phyloP scores from a whole-genome alignment of 2,888 invertebrate genomes.

The Selenia dentaria region DNA sequence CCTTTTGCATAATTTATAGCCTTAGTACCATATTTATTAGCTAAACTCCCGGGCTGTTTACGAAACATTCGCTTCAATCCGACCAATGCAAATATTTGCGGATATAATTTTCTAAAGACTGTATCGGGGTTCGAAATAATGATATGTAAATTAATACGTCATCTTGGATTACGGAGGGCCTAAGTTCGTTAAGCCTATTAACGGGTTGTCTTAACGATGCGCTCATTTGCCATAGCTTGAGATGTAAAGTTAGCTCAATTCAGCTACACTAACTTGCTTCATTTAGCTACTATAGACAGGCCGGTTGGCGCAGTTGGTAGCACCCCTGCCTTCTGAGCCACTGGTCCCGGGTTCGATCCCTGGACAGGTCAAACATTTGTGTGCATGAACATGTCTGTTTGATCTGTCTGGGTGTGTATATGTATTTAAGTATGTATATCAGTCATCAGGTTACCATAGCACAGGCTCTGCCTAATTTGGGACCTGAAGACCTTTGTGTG shows the following conservation, averaged over 20 bases:
- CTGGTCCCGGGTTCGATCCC: too few species aligned
- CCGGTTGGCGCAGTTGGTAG: too few species aligned
- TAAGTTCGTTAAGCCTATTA: conserved; percentile 53
- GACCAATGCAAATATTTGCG: conserved; percentile 22
- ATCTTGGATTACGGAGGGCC: conserved; percentile 55
- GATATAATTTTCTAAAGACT: conserved; percentile 24
- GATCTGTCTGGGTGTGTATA: too few species aligned
- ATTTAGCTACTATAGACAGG: too few species aligned
- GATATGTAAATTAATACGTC: conserved; percentile 68
- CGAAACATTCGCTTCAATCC: conserved; percentile 19
- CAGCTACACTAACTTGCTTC: too few species aligned
- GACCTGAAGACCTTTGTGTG: too few species aligned
- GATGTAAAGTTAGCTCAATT: conserved; percentile 41
- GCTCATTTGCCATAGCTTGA: conserved; percentile 32
- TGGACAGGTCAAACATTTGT: too few species aligned
- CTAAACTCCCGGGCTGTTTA: conserved; percentile 14
- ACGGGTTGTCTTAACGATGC: conserved; percentile 51
- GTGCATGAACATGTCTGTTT: too few species aligned
- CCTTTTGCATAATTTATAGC: conserved; percentile 16
- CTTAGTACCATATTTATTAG: conserved; percentile 14
- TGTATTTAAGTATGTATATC: too few species aligned
- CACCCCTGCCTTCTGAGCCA: too few species aligned
- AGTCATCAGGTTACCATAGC: too few species aligned
- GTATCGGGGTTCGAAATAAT: conserved; percentile 44
- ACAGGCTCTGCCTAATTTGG: too few species aligned